These are phyloP conservation scores for Isaurus tuberculatus DNA, from an alignment of 92 coral and sea anemone species.

Conservation along the genomic window DNA sequence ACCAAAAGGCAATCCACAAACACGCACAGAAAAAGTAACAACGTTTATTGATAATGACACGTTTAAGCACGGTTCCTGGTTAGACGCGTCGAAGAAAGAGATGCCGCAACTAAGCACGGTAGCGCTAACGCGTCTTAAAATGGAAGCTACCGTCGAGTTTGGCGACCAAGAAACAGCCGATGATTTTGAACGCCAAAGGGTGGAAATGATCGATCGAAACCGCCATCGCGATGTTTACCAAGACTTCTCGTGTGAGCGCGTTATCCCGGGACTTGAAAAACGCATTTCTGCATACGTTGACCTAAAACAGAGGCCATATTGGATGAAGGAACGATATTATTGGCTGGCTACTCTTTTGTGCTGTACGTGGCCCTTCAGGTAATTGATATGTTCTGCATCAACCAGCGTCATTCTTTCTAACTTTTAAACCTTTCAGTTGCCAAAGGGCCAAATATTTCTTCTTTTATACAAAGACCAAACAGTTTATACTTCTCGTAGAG, in stretches of 20 bases:
- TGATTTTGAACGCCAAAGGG: constrained; percentile 58
- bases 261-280: constrained; percentile 73
- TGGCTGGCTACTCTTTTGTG: constrained; percentile 74
- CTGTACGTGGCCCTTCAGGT: constrained; percentile 72
- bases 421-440: too few relatives aligned
- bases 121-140: constrained; percentile 72
- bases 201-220: constrained; percentile 63
- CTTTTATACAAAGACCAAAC: too few relatives aligned
- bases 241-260: constrained; percentile 52
- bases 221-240: constrained; percentile 68
- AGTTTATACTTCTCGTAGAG: too few relatives aligned
- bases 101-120: constrained; percentile 70
- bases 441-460: too few relatives aligned
- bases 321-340: constrained; percentile 69
- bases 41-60: constrained; percentile 62
- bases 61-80: constrained; percentile 71
- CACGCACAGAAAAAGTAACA: constrained; percentile 71
- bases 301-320: constrained; percentile 55
- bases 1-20: constrained; percentile 55
- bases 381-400: too few relatives aligned
- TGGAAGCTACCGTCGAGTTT: constrained; percentile 59
- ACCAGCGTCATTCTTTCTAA: too few relatives aligned
- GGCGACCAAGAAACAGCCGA: constrained; percentile 80
- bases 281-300: constrained; percentile 75
- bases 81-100: constrained; percentile 72